These are phyloP conservation scores for Pseudopipra pipra DNA, from an alignment of 2,113 vertebrate species.

Conservation along the genomic window DNA sequence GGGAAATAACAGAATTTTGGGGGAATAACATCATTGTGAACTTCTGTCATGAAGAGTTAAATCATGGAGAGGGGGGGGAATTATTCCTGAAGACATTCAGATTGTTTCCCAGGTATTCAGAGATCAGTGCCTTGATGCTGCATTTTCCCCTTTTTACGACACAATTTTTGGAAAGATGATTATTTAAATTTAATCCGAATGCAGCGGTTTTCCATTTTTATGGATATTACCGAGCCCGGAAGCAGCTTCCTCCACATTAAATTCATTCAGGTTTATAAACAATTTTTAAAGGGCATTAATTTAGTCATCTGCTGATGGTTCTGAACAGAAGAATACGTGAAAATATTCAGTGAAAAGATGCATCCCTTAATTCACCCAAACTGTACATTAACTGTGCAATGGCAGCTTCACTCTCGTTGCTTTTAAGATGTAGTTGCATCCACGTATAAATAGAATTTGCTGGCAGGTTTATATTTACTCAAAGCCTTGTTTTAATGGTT, in stretches of 20 bases:
- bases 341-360: background rate
- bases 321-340: conserved; percentile 12
- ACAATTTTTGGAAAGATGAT: background rate
- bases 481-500: background rate
- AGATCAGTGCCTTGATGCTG: background rate
- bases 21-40: background rate
- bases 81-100: background rate
- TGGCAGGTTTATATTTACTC: background rate
- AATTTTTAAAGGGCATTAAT: conserved; percentile 39
- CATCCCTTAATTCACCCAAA: conserved; percentile 25
- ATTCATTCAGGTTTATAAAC: conserved; percentile 7
- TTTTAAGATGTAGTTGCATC: background rate
- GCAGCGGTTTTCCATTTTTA: background rate
- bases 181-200: background rate
- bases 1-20: background rate
- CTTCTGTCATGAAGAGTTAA: background rate
- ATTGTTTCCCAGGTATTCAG: background rate
- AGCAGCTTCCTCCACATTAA: background rate
- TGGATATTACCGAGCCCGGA: background rate
- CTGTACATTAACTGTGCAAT: background rate
- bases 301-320: conserved; percentile 27
- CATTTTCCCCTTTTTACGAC: background rate
- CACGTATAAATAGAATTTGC: background rate
- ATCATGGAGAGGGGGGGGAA: background rate
- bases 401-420: background rate